Conservation (phyloP, 2,113 vertebrate genomes). For the Scophthalmus maximus region DNA sequence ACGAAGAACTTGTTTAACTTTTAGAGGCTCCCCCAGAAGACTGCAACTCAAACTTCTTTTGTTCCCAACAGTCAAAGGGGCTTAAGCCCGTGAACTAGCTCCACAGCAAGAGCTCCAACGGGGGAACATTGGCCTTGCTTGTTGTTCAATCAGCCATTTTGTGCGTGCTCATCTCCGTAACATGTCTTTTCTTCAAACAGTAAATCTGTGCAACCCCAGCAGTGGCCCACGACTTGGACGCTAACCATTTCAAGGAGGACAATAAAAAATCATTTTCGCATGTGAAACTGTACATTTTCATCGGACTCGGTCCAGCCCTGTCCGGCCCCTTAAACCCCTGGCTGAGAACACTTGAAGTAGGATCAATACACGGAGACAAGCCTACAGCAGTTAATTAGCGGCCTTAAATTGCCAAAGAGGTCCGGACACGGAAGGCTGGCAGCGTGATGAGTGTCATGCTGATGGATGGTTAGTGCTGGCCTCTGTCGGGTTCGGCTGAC, state of each 20-base stretch:
- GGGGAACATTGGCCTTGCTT: too few species aligned
- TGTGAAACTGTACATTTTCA: slow-evolving; percentile 28
- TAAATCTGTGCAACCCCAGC: too few species aligned
- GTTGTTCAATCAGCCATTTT: too few species aligned
- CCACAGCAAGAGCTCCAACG: too few species aligned
- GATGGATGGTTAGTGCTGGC: slow-evolving; percentile 52
- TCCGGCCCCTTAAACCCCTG: slow-evolving; percentile 26
- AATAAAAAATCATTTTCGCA: background rate
- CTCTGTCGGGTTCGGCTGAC: slow-evolving; percentile 21
- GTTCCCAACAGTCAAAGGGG: background rate
- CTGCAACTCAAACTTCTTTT: background rate
- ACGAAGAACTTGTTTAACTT: too few species aligned
- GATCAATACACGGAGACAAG: slow-evolving; percentile 49
- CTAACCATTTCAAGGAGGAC: too few species aligned
- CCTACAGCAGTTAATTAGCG: slow-evolving; percentile 47
- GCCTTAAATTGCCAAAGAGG: slow-evolving; percentile 44
- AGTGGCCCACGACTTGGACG: too few species aligned
- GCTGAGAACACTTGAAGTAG: slow-evolving; percentile 17
- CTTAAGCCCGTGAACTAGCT: background rate
- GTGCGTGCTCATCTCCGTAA: too few species aligned
- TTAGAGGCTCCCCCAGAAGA: too few species aligned
- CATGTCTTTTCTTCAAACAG: too few species aligned
- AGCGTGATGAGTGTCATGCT: slow-evolving; percentile 34
- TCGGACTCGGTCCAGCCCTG: slow-evolving; percentile 3
- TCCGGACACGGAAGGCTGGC: slow-evolving; percentile 42